phyloP scores from a whole-genome alignment of 2,888 invertebrate species.

The Phaonia tiefii region DNA sequence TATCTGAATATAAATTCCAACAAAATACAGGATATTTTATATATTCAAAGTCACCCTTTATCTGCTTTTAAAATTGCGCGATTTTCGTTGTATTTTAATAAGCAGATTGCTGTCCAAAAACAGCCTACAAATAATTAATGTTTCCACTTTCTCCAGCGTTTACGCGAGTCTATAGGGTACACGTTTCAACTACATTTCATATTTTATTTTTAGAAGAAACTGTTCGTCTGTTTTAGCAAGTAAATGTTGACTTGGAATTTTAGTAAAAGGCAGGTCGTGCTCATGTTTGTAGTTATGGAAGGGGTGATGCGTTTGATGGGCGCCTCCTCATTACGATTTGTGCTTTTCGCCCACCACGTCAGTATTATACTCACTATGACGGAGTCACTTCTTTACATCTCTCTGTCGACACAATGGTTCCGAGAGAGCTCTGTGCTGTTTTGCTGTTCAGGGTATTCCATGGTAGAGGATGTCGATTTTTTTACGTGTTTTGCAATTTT shows the following conservation, averaged over 20 bases:
- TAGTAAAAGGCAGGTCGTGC: slow-evolving; percentile 36
- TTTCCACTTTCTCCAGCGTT: too few relatives aligned
- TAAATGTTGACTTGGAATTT: slow-evolving; percentile 20
- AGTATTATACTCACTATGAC: background rate
- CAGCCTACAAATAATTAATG: too few relatives aligned
- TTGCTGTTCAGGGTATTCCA: background rate
- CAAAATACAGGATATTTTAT: too few relatives aligned
- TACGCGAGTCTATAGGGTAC: too few relatives aligned
- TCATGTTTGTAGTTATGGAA: slow-evolving; percentile 18
- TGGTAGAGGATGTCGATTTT: slow-evolving; percentile 26
- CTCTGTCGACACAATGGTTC: background rate
- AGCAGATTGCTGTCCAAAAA: too few relatives aligned
- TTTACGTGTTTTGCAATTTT: slow-evolving; percentile 41
- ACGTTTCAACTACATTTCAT: too few relatives aligned
- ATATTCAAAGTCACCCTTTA: too few relatives aligned
- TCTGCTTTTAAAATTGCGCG: too few relatives aligned
- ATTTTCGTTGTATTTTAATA: too few relatives aligned
- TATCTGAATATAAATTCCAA: too few relatives aligned
- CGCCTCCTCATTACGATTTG: background rate
- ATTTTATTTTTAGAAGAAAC: slow-evolving; percentile 7
- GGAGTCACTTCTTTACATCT: background rate
- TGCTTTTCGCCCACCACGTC: slow-evolving; percentile 3
- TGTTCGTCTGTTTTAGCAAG: background rate
- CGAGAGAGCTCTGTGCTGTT: slow-evolving; percentile 7
- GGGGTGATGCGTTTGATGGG: background rate